These are phyloP conservation scores for Monopterus albus DNA, from an alignment of 2,113 vertebrate genomes.

Conservation along the genomic window DNA sequence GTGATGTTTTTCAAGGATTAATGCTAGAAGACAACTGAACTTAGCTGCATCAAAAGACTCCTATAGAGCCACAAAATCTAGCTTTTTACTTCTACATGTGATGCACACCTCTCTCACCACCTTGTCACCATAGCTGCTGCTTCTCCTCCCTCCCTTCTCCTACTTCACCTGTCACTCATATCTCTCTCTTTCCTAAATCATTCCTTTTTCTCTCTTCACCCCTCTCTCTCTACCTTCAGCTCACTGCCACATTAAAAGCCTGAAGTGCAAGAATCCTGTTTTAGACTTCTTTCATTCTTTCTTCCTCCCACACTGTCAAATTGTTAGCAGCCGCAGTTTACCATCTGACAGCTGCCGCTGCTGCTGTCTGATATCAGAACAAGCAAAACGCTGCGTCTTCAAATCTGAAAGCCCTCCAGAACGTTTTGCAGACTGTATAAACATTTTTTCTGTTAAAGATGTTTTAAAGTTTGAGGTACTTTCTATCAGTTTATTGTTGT, in stretches of 20 bases:
- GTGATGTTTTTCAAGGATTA: background rate
- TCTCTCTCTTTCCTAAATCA: slow-evolving; percentile 54
- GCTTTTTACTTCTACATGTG: slow-evolving; percentile 31
- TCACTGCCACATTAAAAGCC: slow-evolving; percentile 63
- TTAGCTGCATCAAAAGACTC: slow-evolving; percentile 15
- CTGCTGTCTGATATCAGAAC: slow-evolving; percentile 65
- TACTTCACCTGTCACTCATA: slow-evolving; percentile 50
- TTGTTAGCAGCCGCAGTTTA: slow-evolving; percentile 59
- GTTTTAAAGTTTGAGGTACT: slow-evolving; percentile 42
- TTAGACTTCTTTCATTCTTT: slow-evolving; percentile 53
- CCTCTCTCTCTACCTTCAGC: slow-evolving; percentile 28
- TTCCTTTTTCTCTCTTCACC: slow-evolving; percentile 18
- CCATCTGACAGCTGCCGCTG: slow-evolving; percentile 55
- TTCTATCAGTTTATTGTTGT: slow-evolving; percentile 5
- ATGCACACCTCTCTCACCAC: slow-evolving; percentile 33
- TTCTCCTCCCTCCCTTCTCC: slow-evolving; percentile 7
- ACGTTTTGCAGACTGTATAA: slow-evolving; percentile 45
- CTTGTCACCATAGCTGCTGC: slow-evolving; percentile 4
- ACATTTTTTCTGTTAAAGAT: slow-evolving; percentile 28
- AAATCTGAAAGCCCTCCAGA: slow-evolving; percentile 30
- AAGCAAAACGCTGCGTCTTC: slow-evolving; percentile 60
- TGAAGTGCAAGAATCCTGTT: slow-evolving; percentile 55
- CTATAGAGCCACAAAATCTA: slow-evolving; percentile 23
- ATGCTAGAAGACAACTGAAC: slow-evolving; percentile 14
- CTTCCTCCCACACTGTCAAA: slow-evolving; percentile 67